phyloP scores from a whole-genome alignment of 1,140 invertebrate species.

The Eurosta solidaginis region DNA sequence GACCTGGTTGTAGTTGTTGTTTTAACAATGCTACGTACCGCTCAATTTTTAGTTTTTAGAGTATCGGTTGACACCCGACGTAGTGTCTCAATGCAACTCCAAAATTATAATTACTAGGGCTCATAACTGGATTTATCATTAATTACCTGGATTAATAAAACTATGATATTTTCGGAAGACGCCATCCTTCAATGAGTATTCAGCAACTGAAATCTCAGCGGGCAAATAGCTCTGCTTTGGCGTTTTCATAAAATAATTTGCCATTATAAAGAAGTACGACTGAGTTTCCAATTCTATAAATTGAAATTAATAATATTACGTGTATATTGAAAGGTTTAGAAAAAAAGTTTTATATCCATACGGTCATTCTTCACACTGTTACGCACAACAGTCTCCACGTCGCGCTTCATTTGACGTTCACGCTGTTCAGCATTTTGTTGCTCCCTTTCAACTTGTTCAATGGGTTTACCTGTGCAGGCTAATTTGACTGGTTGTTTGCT shows the following conservation, averaged over 20 bases:
- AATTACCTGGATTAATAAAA: slow-evolving; percentile 48
- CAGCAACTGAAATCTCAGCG: slow-evolving; percentile 47
- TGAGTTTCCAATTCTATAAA: slow-evolving; percentile 29
- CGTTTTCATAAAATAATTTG: slow-evolving; percentile 49
- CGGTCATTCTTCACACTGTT: slow-evolving; percentile 36
- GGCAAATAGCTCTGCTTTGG: slow-evolving; percentile 42
- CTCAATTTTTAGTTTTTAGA: no score
- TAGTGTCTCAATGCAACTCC: background rate
- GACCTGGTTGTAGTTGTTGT: no score
- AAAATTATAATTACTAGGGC: background rate
- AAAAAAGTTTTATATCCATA: slow-evolving; percentile 33
- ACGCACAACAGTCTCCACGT: slow-evolving; percentile 41
- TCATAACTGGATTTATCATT: background rate
- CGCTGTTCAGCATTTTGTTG: slow-evolving; percentile 27
- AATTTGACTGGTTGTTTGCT: slow-evolving; percentile 24
- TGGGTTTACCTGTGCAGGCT: slow-evolving; percentile 38
- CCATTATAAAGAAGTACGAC: slow-evolving; percentile 42
- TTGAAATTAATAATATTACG: background rate
- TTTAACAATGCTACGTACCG: no score
- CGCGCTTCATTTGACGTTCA: slow-evolving; percentile 41
- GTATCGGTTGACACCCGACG: background rate
- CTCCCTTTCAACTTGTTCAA: slow-evolving; percentile 37
- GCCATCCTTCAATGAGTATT: slow-evolving; percentile 46
- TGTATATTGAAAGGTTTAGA: background rate
- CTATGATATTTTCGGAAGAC: slow-evolving; percentile 41